Evolutionary conservation across 2,888 invertebrate genomes (phyloP), one percentile per base, ranked within the genome.

Genomic region (Baccha elongata): DNA sequence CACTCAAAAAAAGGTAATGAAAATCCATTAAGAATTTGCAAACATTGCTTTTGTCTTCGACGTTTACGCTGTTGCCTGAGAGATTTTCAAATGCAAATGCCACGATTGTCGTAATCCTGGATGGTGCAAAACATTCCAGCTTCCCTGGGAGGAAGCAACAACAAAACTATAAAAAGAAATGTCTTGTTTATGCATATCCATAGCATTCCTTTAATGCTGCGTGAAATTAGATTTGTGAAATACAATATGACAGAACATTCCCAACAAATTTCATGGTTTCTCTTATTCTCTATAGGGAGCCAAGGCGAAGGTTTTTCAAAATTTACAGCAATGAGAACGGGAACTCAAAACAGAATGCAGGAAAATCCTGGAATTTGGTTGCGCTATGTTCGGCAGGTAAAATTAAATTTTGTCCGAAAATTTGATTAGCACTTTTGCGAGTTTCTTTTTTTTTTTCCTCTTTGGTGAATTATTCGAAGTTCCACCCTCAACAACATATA

Each of bases 141-240:
- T n/a, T 60, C 68, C 74, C 64, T 32, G 42, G 50, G 32, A 48
- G 68, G 60, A 44, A 60, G 26, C 26, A 44, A 0, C 55, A 21
- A 13, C 2, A 23, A 4, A 58, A 42, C 23, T 29, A 40, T 52
- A 19, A 44, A 40, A 23, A 15, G 32, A 42, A 60, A 32, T 68
- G 15, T 68, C 52, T 62, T 62, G 65, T 50, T 65, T 71, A 32
- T 71, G 81, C 65, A 72, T 65, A 65, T 71, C 23, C 5, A 3
- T 23, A 72, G 42, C 32, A 60, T 87, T 87, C 86, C 87, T 88
- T 89, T 89, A 89, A 89, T 89, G 87, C 89, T 88, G 89, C 89
- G 89, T 89, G 89, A 89, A 89, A 89, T 89, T 90, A 90, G 89
- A 90, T 90, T 89, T 90, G 78, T 78, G 68, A 78, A 78, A 78